These are phyloP conservation scores for Loris lydekkerianus DNA, from an alignment of 2,797 vertebrate species.

Conservation along the genomic window DNA sequence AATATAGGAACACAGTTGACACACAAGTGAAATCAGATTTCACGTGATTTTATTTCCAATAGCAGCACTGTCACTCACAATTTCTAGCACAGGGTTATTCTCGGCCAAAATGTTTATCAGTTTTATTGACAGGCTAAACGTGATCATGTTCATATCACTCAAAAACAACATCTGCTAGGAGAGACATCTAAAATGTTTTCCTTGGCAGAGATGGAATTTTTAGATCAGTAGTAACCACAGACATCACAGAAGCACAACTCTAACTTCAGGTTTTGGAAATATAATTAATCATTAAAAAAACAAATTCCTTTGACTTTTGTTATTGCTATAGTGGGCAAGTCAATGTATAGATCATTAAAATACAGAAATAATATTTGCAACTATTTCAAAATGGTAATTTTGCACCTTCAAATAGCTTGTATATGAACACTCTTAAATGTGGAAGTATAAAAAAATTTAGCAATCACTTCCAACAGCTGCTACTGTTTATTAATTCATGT, in stretches of 20 bases:
- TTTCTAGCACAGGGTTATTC: slow-evolving; percentile 62
- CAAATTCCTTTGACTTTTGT: not conserved
- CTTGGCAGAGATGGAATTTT: not conserved
- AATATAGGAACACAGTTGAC: slow-evolving; percentile 65
- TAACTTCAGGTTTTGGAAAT: not conserved
- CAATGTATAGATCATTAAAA: not conserved
- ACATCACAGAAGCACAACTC: not conserved
- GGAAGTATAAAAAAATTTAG: not conserved
- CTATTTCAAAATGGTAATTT: not conserved
- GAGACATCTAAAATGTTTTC: slow-evolving; percentile 26
- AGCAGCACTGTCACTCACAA: slow-evolving; percentile 66
- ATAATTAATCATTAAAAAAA: slow-evolving; percentile 2
- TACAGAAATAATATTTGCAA: not conserved
- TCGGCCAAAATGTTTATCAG: slow-evolving; percentile 56
- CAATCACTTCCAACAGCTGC: not conserved
- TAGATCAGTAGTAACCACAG: not conserved
- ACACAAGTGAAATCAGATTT: slow-evolving; percentile 78
- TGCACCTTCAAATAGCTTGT: not conserved
- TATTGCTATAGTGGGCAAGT: not conserved
- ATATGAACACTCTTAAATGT: not conserved
- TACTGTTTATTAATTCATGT: not conserved
- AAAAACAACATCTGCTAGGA: slow-evolving; percentile 44
- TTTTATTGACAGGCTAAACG: slow-evolving; percentile 68
- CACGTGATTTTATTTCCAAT: slow-evolving; percentile 73
- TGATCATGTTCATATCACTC: slow-evolving; percentile 49